A percentile compares a stretch with the other conserved stretches of the same genome.
These are phyloP conservation scores for Crambe crambe DNA, from an alignment of 37 sponge, comb jelly and placozoan species.

Conservation along the genomic window DNA sequence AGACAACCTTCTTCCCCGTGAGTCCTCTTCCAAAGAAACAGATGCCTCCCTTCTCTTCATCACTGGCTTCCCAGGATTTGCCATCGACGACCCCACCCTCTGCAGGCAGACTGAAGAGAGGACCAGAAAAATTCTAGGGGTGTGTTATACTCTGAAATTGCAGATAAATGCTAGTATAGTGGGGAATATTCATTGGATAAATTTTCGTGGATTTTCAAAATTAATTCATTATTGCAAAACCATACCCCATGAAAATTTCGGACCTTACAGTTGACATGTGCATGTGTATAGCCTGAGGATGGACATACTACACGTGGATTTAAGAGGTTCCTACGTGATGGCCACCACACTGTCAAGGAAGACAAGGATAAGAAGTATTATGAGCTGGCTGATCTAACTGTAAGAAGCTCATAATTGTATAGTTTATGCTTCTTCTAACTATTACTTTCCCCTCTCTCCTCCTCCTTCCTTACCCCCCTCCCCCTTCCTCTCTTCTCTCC, in stretches of 20 bases:
- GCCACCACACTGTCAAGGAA: slow-evolving; percentile 75
- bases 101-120: slow-evolving; percentile 38
- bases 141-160: not conserved
- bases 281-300: too few relatives aligned
- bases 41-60: slow-evolving; percentile 86
- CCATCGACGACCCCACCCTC: slow-evolving; percentile 68
- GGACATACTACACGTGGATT: slow-evolving; percentile 34
- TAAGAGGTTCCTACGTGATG: slow-evolving; percentile 74
- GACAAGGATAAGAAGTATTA: slow-evolving; percentile 35
- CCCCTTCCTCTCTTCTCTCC: not conserved
- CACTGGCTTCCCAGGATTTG: slow-evolving; percentile 90
- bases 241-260: too few relatives aligned
- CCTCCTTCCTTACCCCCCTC: not conserved
- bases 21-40: slow-evolving; percentile 86
- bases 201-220: not conserved
- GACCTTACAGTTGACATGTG: too few relatives aligned
- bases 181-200: not conserved
- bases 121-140: slow-evolving; percentile 54
- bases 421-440: too few relatives aligned
- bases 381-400: slow-evolving; percentile 48
- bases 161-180: not conserved
- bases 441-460: not conserved
- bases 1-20: slow-evolving; percentile 79
- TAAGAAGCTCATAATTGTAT: not conserved
- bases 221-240: not conserved